phyloP scores from a whole-genome alignment of 2,888 invertebrate genomes.

The Halictus ligatus region DNA sequence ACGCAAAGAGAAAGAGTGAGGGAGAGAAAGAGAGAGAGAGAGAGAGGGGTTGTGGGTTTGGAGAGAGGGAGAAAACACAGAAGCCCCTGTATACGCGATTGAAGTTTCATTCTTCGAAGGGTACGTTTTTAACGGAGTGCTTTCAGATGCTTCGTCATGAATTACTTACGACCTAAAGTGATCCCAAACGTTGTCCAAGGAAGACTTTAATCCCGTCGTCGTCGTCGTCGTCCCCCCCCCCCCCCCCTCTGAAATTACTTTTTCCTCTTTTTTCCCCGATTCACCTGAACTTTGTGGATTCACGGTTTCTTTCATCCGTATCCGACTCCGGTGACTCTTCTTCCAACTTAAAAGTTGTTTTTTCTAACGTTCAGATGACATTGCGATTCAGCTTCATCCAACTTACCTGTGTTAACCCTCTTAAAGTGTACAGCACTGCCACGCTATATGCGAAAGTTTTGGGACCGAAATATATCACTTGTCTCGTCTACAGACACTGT shows the following conservation, averaged over 20 bases:
- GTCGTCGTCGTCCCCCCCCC: neutral
- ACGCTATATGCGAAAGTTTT: neutral
- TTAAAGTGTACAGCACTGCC: neutral
- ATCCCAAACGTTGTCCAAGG: constrained; percentile 42
- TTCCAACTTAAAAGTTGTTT: neutral
- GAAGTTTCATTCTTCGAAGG: constrained; percentile 68
- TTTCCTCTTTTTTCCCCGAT: neutral
- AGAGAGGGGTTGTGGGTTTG: neutral
- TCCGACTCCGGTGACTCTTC: neutral
- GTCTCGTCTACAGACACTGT: no score
- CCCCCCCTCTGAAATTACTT: constrained; percentile 12
- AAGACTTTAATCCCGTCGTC: constrained; percentile 50
- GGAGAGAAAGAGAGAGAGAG: neutral
- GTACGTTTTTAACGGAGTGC: constrained; percentile 54
- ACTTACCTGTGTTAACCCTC: neutral
- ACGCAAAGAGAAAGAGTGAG: constrained; percentile 3
- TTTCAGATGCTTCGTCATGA: constrained; percentile 63
- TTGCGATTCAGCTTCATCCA: neutral
- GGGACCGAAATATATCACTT: neutral
- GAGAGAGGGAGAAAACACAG: constrained; percentile 35
- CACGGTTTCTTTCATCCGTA: neutral
- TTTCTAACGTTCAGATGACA: neutral
- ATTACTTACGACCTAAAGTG: constrained; percentile 60
- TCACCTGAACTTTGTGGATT: neutral
- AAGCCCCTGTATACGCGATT: constrained; percentile 57